These are phyloP conservation scores for Psilopogon haemacephalus DNA, from an alignment of 2,113 vertebrate genomes.

Conservation along the genomic window DNA sequence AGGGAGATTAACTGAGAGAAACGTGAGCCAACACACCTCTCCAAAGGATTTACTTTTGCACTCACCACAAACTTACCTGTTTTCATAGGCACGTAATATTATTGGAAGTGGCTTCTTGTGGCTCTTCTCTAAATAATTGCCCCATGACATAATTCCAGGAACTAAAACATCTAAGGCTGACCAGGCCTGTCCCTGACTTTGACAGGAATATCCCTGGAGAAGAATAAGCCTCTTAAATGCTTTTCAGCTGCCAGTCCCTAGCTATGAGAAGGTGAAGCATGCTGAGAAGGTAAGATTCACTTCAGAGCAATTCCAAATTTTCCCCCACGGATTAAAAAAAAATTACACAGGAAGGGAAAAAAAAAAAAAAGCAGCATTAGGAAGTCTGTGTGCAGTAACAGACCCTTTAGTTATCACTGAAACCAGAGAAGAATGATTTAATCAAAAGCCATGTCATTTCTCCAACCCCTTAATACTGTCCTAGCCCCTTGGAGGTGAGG, in stretches of 20 bases:
- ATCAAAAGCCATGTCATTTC: neutral
- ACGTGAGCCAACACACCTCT: neutral
- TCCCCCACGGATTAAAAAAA: neutral
- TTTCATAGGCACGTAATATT: neutral
- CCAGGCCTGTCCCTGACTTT: neutral
- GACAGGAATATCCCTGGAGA: neutral
- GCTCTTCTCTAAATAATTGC: neutral
- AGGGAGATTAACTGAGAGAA: neutral
- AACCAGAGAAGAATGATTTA: neutral
- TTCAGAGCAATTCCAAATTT: neutral
- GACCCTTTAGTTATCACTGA: neutral
- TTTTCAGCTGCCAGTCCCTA: neutral
- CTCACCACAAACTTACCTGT: neutral
- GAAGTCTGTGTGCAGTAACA: neutral
- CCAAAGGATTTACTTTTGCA: neutral
- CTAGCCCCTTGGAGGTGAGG: neutral
- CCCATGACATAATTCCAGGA: neutral
- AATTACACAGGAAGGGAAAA: neutral
- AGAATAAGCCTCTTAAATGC: neutral
- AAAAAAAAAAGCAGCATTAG: neutral
- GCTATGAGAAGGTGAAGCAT: neutral
- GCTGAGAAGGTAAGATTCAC: neutral
- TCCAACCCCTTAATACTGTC: neutral
- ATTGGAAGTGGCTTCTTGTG: neutral
- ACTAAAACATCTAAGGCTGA: neutral